Percentiles rank a stretch among this genome's conserved stretches.
Conservation (phyloP, 2,888 invertebrate genomes). For the Xestia sexstrigata region DNA sequence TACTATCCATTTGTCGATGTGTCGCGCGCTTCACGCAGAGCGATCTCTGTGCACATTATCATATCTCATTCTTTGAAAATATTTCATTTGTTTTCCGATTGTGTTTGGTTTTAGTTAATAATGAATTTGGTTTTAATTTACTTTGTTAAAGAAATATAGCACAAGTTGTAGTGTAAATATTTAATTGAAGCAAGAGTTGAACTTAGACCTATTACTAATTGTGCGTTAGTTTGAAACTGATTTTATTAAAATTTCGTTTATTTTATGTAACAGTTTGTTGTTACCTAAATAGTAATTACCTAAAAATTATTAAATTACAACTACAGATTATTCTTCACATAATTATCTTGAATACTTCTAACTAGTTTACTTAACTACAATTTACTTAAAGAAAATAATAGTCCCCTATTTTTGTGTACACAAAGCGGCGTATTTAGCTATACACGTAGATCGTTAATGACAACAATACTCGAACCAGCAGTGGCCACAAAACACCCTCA, state of each 20-base stretch:
- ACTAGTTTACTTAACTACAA: neutral
- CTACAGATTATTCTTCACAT: neutral
- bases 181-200: neutral
- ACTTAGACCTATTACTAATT: neutral
- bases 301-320: neutral
- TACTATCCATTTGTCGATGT: conserved; percentile 82
- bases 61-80: neutral
- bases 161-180: neutral
- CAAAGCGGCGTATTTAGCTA: neutral
- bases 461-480: conserved; percentile 37
- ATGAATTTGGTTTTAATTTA: neutral
- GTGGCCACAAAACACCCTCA: conserved; percentile 58
- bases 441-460: conserved; percentile 2
- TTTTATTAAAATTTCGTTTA: neutral
- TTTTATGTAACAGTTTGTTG: neutral
- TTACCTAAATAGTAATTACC: neutral
- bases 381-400: neutral
- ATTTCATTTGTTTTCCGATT: neutral
- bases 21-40: conserved; percentile 16
- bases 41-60: neutral
- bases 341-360: neutral
- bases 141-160: neutral
- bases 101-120: neutral
- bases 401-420: conserved; percentile 5
- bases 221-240: neutral